phyloP scores from a whole-genome alignment of 2,113 vertebrate species.

The Bos javanicus region DNA sequence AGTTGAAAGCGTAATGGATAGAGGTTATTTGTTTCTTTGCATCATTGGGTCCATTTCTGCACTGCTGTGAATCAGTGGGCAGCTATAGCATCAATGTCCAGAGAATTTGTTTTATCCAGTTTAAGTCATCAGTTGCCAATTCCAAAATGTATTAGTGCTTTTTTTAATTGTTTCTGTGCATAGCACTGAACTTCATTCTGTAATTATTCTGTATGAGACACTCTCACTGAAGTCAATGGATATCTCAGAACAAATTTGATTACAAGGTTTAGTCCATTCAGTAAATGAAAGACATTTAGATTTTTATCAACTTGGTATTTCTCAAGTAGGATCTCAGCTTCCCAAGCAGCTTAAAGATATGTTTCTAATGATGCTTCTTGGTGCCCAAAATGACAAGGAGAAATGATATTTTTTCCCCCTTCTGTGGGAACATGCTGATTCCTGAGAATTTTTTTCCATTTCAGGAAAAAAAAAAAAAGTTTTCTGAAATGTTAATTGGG shows the following conservation, averaged over 20 bases:
- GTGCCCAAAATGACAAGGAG: slow-evolving; percentile 77
- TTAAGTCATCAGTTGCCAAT: slow-evolving; percentile 18
- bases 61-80: slow-evolving; percentile 41
- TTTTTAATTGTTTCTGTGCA: not conserved
- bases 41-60: slow-evolving; percentile 48
- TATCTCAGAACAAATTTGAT: slow-evolving; percentile 73
- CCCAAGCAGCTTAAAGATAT: slow-evolving; percentile 74
- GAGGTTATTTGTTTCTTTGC: slow-evolving; percentile 56
- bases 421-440: slow-evolving; percentile 75
- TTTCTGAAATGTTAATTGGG: slow-evolving; percentile 82
- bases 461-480: slow-evolving; percentile 67
- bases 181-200: slow-evolving; percentile 59
- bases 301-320: slow-evolving; percentile 83
- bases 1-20: slow-evolving; percentile 21
- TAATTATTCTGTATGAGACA: slow-evolving; percentile 66
- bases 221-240: slow-evolving; percentile 70
- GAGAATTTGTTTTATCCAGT: not conserved
- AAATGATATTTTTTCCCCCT: slow-evolving; percentile 15
- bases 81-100: not conserved
- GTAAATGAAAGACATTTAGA: slow-evolving; percentile 76
- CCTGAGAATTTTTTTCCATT: slow-evolving; percentile 64
- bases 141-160: not conserved
- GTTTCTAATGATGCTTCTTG: slow-evolving; percentile 78
- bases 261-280: slow-evolving; percentile 71
- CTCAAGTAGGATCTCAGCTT: slow-evolving; percentile 76